Conservation (phyloP, 2,797 vertebrate genomes). For the Chelon labrosus region DNA sequence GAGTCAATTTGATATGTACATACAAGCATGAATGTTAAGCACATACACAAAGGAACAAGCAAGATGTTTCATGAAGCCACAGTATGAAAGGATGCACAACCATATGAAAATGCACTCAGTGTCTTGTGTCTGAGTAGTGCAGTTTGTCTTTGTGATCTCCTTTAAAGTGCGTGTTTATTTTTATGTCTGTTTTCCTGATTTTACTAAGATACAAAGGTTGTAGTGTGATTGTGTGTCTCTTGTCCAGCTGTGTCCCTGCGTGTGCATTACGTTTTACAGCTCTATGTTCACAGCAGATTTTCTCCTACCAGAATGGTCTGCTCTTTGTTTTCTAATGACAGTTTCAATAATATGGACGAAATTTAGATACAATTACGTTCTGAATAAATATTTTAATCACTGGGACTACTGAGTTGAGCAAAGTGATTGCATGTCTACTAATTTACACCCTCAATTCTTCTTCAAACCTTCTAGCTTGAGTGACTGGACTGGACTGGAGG, state of each 20-base stretch:
- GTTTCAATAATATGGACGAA: conserved; percentile 4
- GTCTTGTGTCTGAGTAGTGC: conserved; percentile 27
- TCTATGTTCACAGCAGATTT: conserved; percentile 17
- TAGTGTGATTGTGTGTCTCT: conserved; percentile 27
- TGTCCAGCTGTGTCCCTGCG: conserved; percentile 31
- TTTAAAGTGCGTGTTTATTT: conserved; percentile 21
- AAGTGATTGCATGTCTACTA: conserved; percentile 3
- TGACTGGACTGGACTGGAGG: too few relatives aligned
- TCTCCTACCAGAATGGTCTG: background rate
- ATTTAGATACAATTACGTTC: conserved; percentile 15
- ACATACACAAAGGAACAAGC: conserved; percentile 31
- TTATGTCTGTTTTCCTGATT: conserved; percentile 13
- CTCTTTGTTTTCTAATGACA: background rate
- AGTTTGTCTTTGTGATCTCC: conserved; percentile 20
- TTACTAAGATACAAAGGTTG: conserved; percentile 5
- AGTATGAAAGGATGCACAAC: conserved; percentile 3
- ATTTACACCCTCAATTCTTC: conserved; percentile 5
- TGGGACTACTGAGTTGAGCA: conserved; percentile 1
- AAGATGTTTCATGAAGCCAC: conserved; percentile 2
- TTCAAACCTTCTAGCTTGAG: background rate
- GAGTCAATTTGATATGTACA: conserved; percentile 62
- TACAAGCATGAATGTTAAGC: conserved; percentile 41
- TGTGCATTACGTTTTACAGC: conserved; percentile 15
- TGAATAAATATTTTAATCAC: conserved; percentile 26
- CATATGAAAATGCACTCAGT: conserved; percentile 27